Evolutionary conservation across 2,797 vertebrate species (phyloP).

Genomic region (Tragelaphus oryx): DNA sequence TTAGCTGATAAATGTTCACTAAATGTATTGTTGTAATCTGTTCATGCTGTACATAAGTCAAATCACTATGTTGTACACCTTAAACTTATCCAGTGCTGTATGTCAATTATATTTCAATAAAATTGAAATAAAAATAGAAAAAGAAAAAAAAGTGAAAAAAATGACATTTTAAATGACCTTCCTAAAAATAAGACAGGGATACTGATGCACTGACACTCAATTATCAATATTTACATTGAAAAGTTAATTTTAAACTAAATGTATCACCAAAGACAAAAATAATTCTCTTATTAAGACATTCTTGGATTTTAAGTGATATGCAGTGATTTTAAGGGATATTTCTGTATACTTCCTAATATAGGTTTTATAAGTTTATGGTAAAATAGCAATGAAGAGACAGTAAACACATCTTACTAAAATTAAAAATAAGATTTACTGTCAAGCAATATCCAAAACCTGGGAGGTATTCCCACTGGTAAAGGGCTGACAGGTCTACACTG

Average conservation of each 20-base stretch:
- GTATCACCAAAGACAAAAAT: not conserved
- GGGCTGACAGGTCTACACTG: not conserved
- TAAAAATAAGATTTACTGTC: not conserved
- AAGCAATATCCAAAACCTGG: not conserved
- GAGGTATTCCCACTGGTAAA: not conserved
- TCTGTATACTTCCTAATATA: not conserved
- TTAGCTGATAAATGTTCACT: not conserved
- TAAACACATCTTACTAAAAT: not conserved
- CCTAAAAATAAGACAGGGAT: not conserved
- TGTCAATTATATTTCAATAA: not conserved
- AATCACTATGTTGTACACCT: not conserved
- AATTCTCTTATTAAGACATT: not conserved
- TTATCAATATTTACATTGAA: not conserved
- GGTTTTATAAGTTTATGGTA: not conserved
- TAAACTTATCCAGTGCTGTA: not conserved
- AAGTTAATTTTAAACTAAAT: not conserved
- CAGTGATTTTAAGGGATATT: not conserved
- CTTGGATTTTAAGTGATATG: not conserved
- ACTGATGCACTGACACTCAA: not conserved
- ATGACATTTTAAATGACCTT: not conserved
- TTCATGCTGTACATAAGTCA: not conserved
- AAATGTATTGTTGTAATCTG: not conserved
- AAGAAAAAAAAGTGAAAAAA: not conserved
- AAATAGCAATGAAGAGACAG: not conserved
- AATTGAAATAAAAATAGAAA: not conserved